Evolutionary conservation across 1,140 invertebrate genomes (phyloP).

Genomic region (Bombus terrestris): DNA sequence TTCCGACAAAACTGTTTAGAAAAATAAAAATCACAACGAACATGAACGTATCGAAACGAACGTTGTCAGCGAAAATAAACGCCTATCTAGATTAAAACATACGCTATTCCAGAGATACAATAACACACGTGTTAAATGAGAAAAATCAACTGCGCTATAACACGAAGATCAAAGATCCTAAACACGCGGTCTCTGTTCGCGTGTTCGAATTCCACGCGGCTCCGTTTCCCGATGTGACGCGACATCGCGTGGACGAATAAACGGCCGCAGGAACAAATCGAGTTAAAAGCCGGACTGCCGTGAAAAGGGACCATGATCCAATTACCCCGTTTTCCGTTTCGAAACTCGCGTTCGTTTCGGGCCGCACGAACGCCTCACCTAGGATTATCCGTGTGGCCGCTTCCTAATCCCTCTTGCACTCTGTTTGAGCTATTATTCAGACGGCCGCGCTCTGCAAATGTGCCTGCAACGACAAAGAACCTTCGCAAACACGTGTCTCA

Average conservation of each 20-base stretch:
- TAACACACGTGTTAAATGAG: not conserved
- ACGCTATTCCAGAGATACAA: too few species aligned
- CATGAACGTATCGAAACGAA: not conserved
- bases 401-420: constrained; percentile 34
- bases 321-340: constrained; percentile 26
- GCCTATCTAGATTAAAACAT: not conserved
- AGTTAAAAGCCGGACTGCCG: constrained; percentile 23
- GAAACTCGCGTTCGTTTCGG: constrained; percentile 4
- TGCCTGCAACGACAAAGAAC: constrained; percentile 49
- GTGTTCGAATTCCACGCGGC: not conserved
- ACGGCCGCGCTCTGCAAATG: constrained; percentile 22
- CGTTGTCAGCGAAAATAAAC: not conserved
- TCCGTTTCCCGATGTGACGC: not conserved
- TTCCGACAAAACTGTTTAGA: not conserved
- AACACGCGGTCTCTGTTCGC: not conserved
- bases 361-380: not conserved
- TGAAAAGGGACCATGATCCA: constrained; percentile 37
- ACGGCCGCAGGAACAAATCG: constrained; percentile 8
- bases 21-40: not conserved
- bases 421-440: constrained; percentile 51
- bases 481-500: constrained; percentile 39
- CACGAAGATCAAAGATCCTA: too few species aligned
- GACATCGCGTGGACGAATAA: not conserved
- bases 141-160: not conserved
- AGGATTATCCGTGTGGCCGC: constrained; percentile 32